Conservation (phyloP, 2,888 invertebrate genomes). For the Erebia ligea region DNA sequence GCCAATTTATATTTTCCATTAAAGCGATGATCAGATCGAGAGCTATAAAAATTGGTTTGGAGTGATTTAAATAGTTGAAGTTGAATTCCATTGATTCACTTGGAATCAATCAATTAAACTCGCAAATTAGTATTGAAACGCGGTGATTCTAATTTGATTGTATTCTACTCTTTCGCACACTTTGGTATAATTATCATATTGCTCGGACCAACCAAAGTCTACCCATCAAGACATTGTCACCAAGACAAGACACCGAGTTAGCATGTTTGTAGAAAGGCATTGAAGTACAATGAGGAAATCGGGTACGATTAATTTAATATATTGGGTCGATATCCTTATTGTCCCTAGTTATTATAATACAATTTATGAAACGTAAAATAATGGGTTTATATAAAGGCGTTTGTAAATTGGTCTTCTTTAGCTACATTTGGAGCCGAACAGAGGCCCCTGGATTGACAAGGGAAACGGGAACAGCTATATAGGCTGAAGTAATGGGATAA, state of each 20-base stretch:
- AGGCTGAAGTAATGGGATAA: neutral
- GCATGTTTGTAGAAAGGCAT: neutral
- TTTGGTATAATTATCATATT: neutral
- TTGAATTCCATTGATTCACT: neutral
- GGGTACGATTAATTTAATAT: neutral
- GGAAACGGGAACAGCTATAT: neutral
- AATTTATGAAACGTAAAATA: neutral
- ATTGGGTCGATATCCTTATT: neutral
- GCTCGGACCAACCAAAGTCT: neutral
- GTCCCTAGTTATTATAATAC: neutral
- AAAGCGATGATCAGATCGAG: neutral
- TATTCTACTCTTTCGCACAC: neutral
- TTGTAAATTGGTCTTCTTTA: neutral
- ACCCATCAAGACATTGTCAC: neutral
- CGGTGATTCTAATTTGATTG: too few species aligned
- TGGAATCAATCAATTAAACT: neutral
- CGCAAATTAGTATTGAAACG: too few species aligned
- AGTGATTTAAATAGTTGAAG: neutral
- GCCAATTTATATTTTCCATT: neutral
- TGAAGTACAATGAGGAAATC: neutral
- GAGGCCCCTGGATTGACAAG: neutral
- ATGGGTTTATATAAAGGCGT: neutral
- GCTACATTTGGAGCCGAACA: neutral
- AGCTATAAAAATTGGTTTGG: neutral
- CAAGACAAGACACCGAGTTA: too few species aligned